Conservation (phyloP, 1,140 invertebrate genomes). For the Vollenhovia emeryi region DNA sequence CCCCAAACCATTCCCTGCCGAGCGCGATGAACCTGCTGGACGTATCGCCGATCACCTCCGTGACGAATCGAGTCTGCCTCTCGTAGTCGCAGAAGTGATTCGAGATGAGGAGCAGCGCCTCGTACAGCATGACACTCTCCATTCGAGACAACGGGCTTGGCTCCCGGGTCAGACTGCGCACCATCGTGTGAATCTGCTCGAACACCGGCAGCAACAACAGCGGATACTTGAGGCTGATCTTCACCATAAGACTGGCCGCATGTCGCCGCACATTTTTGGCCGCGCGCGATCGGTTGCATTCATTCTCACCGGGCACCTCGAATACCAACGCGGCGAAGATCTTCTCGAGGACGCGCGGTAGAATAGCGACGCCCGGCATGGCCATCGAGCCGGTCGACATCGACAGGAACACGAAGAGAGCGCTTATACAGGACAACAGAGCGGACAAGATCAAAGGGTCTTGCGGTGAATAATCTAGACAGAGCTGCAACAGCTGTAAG, state of each 20-base stretch:
- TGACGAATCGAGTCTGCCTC: constrained; percentile 92
- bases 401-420: constrained; percentile 95
- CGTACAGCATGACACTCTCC: constrained; percentile 92
- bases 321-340: constrained; percentile 94
- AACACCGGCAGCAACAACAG: constrained; percentile 94
- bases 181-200: constrained; percentile 92
- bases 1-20: constrained; percentile 86
- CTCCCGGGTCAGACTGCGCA: constrained; percentile 75
- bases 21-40: constrained; percentile 88
- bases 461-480: constrained; percentile 90
- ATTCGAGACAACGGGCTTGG: constrained; percentile 91
- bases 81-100: constrained; percentile 96
- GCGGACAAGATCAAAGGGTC: constrained; percentile 93
- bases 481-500: constrained; percentile 90
- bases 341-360: constrained; percentile 93
- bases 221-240: constrained; percentile 95
- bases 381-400: constrained; percentile 93
- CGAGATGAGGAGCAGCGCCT: constrained; percentile 92
- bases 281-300: constrained; percentile 88
- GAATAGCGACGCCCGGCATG: constrained; percentile 89
- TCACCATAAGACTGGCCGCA: constrained; percentile 95
- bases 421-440: constrained; percentile 94
- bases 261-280: constrained; percentile 95
- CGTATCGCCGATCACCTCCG: constrained; percentile 90
- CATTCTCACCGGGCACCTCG: constrained; percentile 87